These are phyloP conservation scores for Canis aureus DNA, from an alignment of 2,113 vertebrate genomes.

Conservation along the genomic window DNA sequence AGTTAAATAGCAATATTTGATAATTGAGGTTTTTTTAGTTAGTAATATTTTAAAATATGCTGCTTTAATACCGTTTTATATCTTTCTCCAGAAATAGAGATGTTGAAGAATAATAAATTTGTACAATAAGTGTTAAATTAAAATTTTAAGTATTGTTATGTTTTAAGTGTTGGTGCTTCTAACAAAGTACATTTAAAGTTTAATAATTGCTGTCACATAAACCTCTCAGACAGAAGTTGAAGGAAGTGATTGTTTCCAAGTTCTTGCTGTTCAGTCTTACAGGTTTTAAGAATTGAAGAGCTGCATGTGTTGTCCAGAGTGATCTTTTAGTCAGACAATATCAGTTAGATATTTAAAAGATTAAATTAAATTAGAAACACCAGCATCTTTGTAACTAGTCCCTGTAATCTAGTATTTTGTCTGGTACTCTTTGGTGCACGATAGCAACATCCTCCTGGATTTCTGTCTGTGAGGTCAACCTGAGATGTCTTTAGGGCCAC, in stretches of 20 bases:
- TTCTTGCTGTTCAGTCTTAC: background rate
- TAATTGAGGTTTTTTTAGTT: background rate
- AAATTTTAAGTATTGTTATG: background rate
- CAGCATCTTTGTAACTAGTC: background rate
- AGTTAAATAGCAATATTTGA: background rate
- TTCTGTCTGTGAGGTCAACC: background rate
- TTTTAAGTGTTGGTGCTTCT: constrained; percentile 3
- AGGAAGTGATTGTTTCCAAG: background rate
- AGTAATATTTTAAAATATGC: background rate
- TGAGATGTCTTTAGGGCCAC: background rate
- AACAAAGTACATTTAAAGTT: background rate
- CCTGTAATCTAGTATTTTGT: background rate
- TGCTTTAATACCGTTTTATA: background rate
- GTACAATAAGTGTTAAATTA: background rate
- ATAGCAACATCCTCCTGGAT: background rate
- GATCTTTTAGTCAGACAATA: background rate
- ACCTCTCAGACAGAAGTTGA: background rate
- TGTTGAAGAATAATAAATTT: background rate
- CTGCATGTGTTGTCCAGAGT: background rate
- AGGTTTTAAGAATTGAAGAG: background rate
- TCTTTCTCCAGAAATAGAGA: background rate
- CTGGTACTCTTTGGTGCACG: background rate
- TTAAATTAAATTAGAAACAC: background rate
- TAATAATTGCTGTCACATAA: background rate
- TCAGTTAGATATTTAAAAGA: background rate